phyloP scores from a whole-genome alignment of 2,113 vertebrate species.

The Acanthisitta chloris region DNA sequence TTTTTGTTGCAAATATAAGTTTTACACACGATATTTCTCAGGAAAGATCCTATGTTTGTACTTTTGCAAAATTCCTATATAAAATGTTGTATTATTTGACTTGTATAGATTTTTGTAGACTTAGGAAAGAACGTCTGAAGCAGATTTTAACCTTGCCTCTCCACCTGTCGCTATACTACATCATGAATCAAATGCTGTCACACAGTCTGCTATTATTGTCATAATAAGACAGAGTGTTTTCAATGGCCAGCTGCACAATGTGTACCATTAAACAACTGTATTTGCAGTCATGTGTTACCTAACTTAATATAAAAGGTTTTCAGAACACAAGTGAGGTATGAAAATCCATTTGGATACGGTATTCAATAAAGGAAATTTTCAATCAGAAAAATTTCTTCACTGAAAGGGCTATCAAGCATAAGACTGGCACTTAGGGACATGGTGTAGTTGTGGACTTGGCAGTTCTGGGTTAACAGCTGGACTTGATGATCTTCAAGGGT shows the following conservation, averaged over 20 bases:
- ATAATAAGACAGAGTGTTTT: neutral
- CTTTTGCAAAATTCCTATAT: neutral
- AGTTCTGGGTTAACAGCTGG: neutral
- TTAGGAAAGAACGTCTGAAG: neutral
- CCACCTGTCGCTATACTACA: neutral
- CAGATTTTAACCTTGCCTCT: neutral
- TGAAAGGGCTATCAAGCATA: neutral
- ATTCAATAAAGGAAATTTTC: neutral
- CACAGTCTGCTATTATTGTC: neutral
- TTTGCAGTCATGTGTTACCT: neutral
- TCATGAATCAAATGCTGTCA: neutral
- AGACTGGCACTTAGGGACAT: neutral
- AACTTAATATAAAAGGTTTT: neutral
- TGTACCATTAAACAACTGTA: neutral
- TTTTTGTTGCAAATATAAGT: neutral
- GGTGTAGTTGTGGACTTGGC: neutral
- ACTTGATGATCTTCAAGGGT: neutral
- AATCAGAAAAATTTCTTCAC: neutral
- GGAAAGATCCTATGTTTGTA: neutral
- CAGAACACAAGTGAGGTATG: neutral
- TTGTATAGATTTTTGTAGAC: neutral
- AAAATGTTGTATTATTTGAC: neutral
- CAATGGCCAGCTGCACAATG: neutral
- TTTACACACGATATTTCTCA: neutral
- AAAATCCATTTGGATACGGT: neutral